These are phyloP conservation scores for Lethenteron camtschaticum DNA, from an alignment of 2,113 vertebrate genomes.

Conservation along the genomic window DNA sequence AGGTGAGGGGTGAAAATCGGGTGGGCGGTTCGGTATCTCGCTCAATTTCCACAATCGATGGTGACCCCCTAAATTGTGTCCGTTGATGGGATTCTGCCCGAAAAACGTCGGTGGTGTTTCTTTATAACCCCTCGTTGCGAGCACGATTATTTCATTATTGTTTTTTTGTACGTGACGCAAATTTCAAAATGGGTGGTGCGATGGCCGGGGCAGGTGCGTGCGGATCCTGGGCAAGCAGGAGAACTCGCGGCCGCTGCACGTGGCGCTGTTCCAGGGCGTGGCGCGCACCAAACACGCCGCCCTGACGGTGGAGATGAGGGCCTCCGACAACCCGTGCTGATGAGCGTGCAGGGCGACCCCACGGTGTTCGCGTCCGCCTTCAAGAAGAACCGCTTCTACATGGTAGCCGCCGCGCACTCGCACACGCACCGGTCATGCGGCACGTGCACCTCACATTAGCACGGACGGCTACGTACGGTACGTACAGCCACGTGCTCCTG, in stretches of 20 bases:
- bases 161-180: not conserved
- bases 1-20: too few species aligned
- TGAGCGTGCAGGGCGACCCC: constrained; percentile 56
- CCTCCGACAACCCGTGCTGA: constrained; percentile 75
- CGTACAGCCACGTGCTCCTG: too few species aligned
- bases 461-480: too few species aligned
- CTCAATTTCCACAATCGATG: too few species aligned
- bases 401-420: constrained; percentile 27
- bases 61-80: too few species aligned
- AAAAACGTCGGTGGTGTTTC: too few species aligned
- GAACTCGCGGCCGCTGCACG: constrained; percentile 71
- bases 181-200: not conserved
- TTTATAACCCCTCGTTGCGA: too few species aligned
- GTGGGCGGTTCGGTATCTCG: too few species aligned
- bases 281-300: constrained; percentile 53
- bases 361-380: constrained; percentile 81
- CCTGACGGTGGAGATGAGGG: constrained; percentile 88
- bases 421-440: too few species aligned
- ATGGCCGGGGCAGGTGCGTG: constrained; percentile 39
- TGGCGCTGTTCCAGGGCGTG: constrained; percentile 73
- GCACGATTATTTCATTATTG: not conserved
- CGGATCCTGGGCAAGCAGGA: constrained; percentile 87
- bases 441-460: too few species aligned
- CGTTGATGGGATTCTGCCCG: too few species aligned
- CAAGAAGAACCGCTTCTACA: constrained; percentile 95